phyloP scores from a whole-genome alignment of 2,888 invertebrate species.

The Alviniconcha strummeri region DNA sequence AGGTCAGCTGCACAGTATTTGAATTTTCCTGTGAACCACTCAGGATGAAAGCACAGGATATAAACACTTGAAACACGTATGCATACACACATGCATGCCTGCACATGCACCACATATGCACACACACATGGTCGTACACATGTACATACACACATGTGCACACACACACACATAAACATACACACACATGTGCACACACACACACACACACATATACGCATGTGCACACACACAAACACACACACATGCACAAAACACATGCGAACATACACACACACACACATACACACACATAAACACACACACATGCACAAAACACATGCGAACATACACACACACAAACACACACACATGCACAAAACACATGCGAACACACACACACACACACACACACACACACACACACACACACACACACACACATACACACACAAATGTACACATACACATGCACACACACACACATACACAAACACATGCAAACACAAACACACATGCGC shows the following conservation, averaged over 20 bases:
- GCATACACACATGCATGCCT: too few relatives aligned
- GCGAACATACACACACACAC: background rate
- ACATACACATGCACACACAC: conserved; percentile 4
- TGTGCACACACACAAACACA: background rate
- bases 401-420: background rate
- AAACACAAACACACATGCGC: background rate
- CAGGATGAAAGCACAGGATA: too few relatives aligned
- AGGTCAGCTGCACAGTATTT: too few relatives aligned
- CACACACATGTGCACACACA: background rate
- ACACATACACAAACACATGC: background rate
- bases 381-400: conserved; percentile 7
- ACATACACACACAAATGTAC: background rate
- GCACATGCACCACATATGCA: too few relatives aligned
- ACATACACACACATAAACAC: background rate
- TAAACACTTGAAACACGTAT: too few relatives aligned
- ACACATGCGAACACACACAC: background rate
- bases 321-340: background rate
- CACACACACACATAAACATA: conserved; percentile 3
- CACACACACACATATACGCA: background rate
- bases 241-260: background rate
- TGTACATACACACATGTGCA: background rate
- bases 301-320: background rate
- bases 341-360: background rate
- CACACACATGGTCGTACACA: too few relatives aligned
- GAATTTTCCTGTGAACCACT: too few relatives aligned